Evolutionary conservation across 2,797 vertebrate species (phyloP), one percentile per base, ranked within the genome.

Genomic region (Telmatherina bonti): DNA sequence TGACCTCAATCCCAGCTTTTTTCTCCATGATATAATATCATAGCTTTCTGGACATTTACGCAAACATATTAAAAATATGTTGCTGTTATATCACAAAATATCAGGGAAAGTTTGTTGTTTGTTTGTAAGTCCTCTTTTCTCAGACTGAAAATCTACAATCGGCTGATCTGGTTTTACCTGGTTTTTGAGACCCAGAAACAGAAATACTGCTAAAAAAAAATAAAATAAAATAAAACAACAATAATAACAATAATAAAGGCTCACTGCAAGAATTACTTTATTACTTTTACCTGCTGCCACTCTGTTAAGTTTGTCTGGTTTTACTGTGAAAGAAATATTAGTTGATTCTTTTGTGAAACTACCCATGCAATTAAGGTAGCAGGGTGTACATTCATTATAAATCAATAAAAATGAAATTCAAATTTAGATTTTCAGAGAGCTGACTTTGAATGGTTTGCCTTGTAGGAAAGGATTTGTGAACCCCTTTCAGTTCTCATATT

Each of bases 11-110:
- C 12, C 33, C 36, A 45, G 16, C 16, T 57, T 41, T 7, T 74
- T 67, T 68, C 35, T 58, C 26, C 67, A 22, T 53, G 54, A 68
- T 38, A 62, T 38, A 31, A 62, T 59, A 54, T 67, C 33, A 74
- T 49, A 58, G 57, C 33, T 53, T 41, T 36, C 22, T 29, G 22
- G 35, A 52, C 7, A 22, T 8, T 20, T 41, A 30, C 41, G 27
- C 29, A 75, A 59, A 66, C 7, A 31, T n/a, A 52, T 57, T 62
- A 54, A 6, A 45, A 54, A 59, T 41, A 56, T 9, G 27, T 33
- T 62, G 24, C 15, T 57, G 26, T 67, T 72, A 29, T 47, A 29
- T 47, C 59, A 54, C 0, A 5, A n/a, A 66, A 20, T 35, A 41
- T 55, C 22, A 26, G 16, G 18, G 27, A 52, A 66, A 68, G 26